A percentile compares a stretch with the other conserved stretches of the same genome.
These are phyloP conservation scores for Cydia splendana DNA, from an alignment of 1,140 invertebrate genomes.

Conservation along the genomic window DNA sequence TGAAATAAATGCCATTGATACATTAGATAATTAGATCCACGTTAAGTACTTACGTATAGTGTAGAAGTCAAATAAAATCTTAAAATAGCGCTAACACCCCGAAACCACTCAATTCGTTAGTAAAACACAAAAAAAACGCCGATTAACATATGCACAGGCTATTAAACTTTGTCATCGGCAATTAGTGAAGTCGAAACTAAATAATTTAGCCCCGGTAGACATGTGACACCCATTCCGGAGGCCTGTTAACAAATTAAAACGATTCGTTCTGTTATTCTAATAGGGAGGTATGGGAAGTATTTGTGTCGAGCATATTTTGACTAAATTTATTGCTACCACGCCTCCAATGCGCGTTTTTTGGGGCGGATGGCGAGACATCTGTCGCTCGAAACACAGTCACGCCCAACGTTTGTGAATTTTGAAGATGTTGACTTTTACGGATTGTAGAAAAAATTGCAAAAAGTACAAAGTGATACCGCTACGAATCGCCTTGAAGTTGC, in stretches of 20 bases:
- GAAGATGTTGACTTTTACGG: constrained; percentile 35
- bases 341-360: constrained; percentile 66
- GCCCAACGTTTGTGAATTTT: constrained; percentile 55
- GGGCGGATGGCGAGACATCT: constrained; percentile 71
- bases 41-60: too few species aligned
- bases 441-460: neutral
- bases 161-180: constrained; percentile 75
- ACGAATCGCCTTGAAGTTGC: neutral
- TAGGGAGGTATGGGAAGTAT: constrained; percentile 73
- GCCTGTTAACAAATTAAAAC: constrained; percentile 78
- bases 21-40: too few species aligned
- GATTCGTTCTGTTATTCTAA: constrained; percentile 79
- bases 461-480: constrained; percentile 1
- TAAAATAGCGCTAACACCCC: neutral
- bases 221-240: constrained; percentile 74
- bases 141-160: constrained; percentile 60
- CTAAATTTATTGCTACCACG: constrained; percentile 80
- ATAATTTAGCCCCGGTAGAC: constrained; percentile 65
- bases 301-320: constrained; percentile 77
- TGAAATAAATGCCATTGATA: too few species aligned
- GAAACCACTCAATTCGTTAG: neutral
- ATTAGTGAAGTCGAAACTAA: constrained; percentile 72
- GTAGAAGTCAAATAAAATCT: too few species aligned
- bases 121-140: constrained; percentile 36
- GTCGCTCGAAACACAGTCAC: constrained; percentile 66